Base-by-base conservation (phyloP, 2,797 vertebrate species). In the Prunella strophiata region DNA sequence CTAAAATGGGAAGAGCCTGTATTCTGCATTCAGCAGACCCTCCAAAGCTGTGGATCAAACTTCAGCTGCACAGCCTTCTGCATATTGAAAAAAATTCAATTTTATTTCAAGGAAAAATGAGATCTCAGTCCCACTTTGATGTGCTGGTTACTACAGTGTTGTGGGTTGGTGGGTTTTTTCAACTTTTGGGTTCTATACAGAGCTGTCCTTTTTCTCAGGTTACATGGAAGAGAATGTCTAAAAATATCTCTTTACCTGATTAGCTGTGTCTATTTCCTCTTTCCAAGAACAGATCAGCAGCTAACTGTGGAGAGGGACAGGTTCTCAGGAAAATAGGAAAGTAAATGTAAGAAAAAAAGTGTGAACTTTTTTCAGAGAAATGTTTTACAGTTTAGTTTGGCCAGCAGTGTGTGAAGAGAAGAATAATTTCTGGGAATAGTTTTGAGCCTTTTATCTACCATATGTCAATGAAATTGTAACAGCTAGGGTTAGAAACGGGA, bases 181-280 rank as follows among this genome's bases (percentile, higher is more conserved):
- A 92, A 36, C 81, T 90, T 96, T 67, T 79, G 51, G 70, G 58
- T 97, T 94, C 79, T 77, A 67, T 77, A 93, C 91, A 97, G 96
- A 94, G 89, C 87, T 91, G 13, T 92, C 78, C 83, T 95, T 97
- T 62, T 98, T 70, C 91, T 96, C 85, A 30, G 61, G 47, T 97
- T 84, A 51, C 45, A 82, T 3, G 66, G 70, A 96, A 73, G 40
- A 81, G 83, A 70, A 75, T 87, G 68, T 93, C 96, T 96, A 91
- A 97, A 97, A 96, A 96, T 95, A 96, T 57, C 47, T 88, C 83
- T 94, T 93, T 90, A 97, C 96, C 94, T 98, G 96, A 94, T 82
- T 80, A 93, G 45, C 89, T 81, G 84, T 86, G 79, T 93, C 66
- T 93, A 13, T 93, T 94, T 97, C 63, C 50, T 81, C 63, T 95